Percentiles rank a stretch among this genome's conserved stretches.
Conservation (phyloP, 2,797 vertebrate species). For the Scomberomorus guttatus region DNA sequence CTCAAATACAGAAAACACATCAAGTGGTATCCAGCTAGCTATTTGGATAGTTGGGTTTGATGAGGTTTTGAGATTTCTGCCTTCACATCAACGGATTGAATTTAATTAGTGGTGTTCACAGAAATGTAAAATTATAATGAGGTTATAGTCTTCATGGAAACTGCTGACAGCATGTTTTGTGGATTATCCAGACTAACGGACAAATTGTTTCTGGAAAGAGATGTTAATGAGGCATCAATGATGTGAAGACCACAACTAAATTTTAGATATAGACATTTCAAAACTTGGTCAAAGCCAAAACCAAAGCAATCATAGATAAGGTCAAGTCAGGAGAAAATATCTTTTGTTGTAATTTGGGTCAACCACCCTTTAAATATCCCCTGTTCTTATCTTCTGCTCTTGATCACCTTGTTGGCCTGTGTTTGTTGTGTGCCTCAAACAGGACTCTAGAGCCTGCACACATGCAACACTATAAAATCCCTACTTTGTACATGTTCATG, state of each 20-base stretch:
- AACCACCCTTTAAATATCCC: background rate
- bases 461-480: constrained; percentile 29
- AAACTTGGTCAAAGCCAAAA: background rate
- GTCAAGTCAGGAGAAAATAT: background rate
- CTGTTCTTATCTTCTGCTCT: background rate
- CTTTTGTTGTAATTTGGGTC: background rate
- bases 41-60: background rate
- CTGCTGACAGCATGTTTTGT: background rate
- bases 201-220: background rate
- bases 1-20: background rate
- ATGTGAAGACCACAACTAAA: background rate
- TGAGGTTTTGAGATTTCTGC: background rate
- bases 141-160: background rate
- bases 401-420: background rate
- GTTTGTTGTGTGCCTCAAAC: constrained; percentile 4
- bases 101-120: background rate
- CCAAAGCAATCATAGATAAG: background rate
- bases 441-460: background rate
- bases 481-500: constrained; percentile 24
- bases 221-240: background rate
- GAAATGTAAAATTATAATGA: background rate
- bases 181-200: background rate
- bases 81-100: background rate
- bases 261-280: background rate
- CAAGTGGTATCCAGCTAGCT: background rate